Evolutionary conservation across 1,140 invertebrate species (phyloP).

Genomic region (Aphidius gifuensis): DNA sequence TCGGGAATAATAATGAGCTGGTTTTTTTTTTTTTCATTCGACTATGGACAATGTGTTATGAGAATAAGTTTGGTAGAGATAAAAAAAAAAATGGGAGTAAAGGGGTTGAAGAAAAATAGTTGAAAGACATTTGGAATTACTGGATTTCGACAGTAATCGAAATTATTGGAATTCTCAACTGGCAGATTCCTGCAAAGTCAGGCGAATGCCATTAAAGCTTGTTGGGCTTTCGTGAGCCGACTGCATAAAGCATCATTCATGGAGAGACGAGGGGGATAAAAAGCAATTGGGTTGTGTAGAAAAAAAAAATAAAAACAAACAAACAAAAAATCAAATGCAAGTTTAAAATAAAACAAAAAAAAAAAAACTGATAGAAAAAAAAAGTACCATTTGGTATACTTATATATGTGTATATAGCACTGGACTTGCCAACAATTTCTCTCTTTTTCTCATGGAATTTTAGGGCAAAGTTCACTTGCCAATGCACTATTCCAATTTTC

Average conservation of each 20-base stretch:
- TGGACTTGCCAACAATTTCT: too few relatives aligned
- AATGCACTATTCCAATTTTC: conserved; percentile 16
- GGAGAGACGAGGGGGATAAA: not conserved
- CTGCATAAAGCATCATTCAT: conserved; percentile 10
- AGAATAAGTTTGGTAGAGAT: too few relatives aligned
- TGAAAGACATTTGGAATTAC: conserved; percentile 23
- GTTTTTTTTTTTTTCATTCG: too few relatives aligned
- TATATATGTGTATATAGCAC: too few relatives aligned
- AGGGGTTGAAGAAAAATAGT: not conserved
- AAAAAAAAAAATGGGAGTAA: not conserved
- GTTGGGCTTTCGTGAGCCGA: conserved; percentile 7
- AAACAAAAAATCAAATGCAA: not conserved
- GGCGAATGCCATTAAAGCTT: conserved; percentile 25
- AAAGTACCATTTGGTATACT: too few relatives aligned
- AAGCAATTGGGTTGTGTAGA: not conserved
- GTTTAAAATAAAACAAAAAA: too few relatives aligned
- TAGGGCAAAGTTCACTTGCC: not conserved
- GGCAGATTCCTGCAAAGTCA: conserved; percentile 24
- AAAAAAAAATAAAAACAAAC: not conserved
- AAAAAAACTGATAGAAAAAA: too few relatives aligned
- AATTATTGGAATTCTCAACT: conserved; percentile 39
- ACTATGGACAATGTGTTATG: too few relatives aligned
- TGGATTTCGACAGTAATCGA: conserved; percentile 35
- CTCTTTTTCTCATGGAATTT: too few relatives aligned
- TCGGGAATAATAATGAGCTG: too few relatives aligned